Percentiles rank a stretch among this genome's conserved stretches.
Conservation (phyloP, 2,888 invertebrate genomes). For the Mesochorus sp. region DNA sequence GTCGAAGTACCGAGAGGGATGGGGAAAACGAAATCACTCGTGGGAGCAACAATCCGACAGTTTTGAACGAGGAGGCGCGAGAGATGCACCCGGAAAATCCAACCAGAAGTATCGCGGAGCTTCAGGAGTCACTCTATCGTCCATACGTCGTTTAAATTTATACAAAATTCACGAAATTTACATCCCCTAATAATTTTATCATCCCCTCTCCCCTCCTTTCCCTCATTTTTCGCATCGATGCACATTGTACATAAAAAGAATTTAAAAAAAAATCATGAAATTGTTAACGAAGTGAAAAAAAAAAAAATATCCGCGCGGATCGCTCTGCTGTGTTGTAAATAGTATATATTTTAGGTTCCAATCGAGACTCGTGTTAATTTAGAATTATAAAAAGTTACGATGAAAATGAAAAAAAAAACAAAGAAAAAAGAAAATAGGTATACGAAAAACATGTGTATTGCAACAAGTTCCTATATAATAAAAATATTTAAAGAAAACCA, state of each 20-base stretch:
- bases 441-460: slow-evolving; percentile 67
- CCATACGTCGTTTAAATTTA: slow-evolving; percentile 79
- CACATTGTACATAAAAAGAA: slow-evolving; percentile 47
- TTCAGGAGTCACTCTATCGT: slow-evolving; percentile 80
- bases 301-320: slow-evolving; percentile 45
- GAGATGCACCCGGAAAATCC: slow-evolving; percentile 72
- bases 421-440: slow-evolving; percentile 45
- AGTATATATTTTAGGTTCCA: slow-evolving; percentile 44
- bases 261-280: background rate
- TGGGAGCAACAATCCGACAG: slow-evolving; percentile 36
- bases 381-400: slow-evolving; percentile 48
- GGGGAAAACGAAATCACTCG: slow-evolving; percentile 46
- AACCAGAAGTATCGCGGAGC: slow-evolving; percentile 72
- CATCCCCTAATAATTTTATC: background rate
- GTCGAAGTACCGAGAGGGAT: slow-evolving; percentile 54
- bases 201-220: background rate
- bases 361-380: slow-evolving; percentile 52
- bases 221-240: too few relatives aligned
- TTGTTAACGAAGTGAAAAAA: slow-evolving; percentile 65
- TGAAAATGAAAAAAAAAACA: too few relatives aligned
- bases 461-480: slow-evolving; percentile 78
- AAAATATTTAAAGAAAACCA: slow-evolving; percentile 65
- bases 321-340: slow-evolving; percentile 35
- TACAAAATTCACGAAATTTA: background rate
- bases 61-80: slow-evolving; percentile 70